These are phyloP conservation scores for Microctenopoma stevenorrisi DNA, from an alignment of 2,797 vertebrate species.

Conservation along the genomic window DNA sequence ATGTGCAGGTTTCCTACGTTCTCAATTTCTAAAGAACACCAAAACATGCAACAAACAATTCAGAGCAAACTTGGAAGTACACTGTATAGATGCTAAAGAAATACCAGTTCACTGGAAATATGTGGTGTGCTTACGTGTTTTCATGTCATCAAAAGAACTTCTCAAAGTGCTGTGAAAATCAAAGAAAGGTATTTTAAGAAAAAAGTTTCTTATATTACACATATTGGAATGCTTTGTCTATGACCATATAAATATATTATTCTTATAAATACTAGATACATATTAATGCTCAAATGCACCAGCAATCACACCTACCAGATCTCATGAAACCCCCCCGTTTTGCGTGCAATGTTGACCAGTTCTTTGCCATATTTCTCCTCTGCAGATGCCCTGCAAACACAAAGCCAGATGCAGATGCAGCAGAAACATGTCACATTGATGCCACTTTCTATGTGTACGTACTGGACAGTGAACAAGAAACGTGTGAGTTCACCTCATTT, in stretches of 20 bases:
- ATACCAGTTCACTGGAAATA: neutral
- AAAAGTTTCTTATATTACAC: neutral
- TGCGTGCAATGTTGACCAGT: conserved; percentile 90
- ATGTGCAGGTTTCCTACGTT: conserved; percentile 91
- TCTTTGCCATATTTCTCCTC: conserved; percentile 97
- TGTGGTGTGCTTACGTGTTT: conserved; percentile 87
- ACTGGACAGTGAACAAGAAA: neutral
- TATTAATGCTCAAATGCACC: neutral
- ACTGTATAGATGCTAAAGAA: neutral
- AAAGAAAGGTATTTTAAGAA: neutral
- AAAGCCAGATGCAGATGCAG: neutral
- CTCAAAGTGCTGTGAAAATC: conserved; percentile 86
- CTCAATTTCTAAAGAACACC: conserved; percentile 87
- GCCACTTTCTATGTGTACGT: neutral
- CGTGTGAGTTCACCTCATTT: conserved; percentile 86
- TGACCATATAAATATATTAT: neutral
- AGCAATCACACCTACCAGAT: conserved; percentile 84
- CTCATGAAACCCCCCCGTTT: conserved; percentile 91
- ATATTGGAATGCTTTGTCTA: neutral
- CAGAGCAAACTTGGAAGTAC: neutral
- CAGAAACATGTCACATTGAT: neutral
- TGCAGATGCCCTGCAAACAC: conserved; percentile 86
- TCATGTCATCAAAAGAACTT: conserved; percentile 91
- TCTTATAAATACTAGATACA: too few species aligned
- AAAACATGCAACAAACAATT: neutral